Conservation (phyloP, 2,888 invertebrate species). For the Xylota segnis region DNA sequence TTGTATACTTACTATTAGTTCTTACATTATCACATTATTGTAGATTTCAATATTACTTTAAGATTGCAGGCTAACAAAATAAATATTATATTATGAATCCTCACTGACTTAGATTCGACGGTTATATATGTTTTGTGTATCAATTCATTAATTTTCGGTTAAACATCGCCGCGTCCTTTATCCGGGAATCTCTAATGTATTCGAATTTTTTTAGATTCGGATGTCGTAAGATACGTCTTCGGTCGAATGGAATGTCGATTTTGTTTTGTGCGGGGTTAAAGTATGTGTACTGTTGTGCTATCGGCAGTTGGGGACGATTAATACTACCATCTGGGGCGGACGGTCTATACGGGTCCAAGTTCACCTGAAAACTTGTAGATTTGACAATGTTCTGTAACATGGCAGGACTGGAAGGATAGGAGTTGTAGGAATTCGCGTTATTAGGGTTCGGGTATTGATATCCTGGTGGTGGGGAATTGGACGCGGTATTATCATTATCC, state of each 20-base stretch:
- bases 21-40: constrained; percentile 61
- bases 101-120: constrained; percentile 47
- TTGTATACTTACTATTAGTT: constrained; percentile 58
- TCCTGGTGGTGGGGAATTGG: constrained; percentile 71
- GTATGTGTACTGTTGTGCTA: constrained; percentile 82
- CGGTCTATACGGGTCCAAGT: constrained; percentile 77
- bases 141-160: constrained; percentile 61
- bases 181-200: constrained; percentile 51
- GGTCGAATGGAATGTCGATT: constrained; percentile 67
- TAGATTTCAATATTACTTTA: constrained; percentile 33
- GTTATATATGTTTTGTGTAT: neutral
- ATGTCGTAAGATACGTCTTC: constrained; percentile 46
- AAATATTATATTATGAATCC: constrained; percentile 30
- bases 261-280: constrained; percentile 79
- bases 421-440: constrained; percentile 78
- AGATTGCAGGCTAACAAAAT: constrained; percentile 38
- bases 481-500: constrained; percentile 14
- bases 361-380: constrained; percentile 63
- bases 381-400: constrained; percentile 60
- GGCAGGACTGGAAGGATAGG: constrained; percentile 76
- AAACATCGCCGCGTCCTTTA: constrained; percentile 57
- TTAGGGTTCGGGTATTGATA: constrained; percentile 81
- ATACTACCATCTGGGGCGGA: constrained; percentile 74
- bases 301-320: constrained; percentile 55
- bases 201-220: constrained; percentile 49